A percentile compares a stretch with the other conserved stretches of the same genome.
These are phyloP conservation scores for Philaenus spumarius DNA, from an alignment of 1,140 invertebrate species.

Conservation along the genomic window DNA sequence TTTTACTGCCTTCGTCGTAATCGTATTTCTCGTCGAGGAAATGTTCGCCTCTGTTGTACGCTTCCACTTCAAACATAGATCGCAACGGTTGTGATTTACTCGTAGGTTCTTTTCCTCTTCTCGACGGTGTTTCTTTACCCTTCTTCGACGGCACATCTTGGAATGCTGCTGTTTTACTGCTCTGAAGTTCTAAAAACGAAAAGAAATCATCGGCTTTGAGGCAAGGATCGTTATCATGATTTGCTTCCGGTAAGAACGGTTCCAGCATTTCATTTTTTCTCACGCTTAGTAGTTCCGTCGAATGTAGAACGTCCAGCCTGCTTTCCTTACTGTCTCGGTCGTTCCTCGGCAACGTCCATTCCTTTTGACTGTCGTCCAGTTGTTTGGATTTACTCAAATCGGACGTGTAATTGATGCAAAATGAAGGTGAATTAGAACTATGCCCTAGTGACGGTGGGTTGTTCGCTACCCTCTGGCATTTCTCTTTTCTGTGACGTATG, in stretches of 20 bases:
- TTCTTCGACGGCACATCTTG: neutral
- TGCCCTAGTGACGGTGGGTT: neutral
- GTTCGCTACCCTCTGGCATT: conserved; percentile 38
- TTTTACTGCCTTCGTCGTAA: neutral
- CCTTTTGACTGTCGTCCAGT: conserved; percentile 27
- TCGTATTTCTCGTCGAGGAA: neutral
- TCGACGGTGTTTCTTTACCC: no score
- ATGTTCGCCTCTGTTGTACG: neutral
- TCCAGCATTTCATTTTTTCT: conserved; percentile 1
- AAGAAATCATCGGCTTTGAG: conserved; percentile 78
- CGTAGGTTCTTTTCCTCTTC: no score
- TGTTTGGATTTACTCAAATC: neutral
- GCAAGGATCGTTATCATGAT: conserved; percentile 40
- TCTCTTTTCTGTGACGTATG: conserved; percentile 65
- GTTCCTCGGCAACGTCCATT: neutral
- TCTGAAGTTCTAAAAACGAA: conserved; percentile 73
- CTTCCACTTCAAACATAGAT: no score
- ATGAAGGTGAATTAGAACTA: no score
- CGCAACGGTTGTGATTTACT: no score
- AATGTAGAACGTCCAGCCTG: neutral
- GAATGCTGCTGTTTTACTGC: conserved; percentile 50
- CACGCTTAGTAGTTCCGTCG: neutral
- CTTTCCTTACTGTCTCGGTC: neutral
- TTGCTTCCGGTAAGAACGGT: neutral
- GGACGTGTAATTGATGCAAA: no score